These are phyloP conservation scores for Arremon aurantiirostris DNA, from an alignment of 2,797 vertebrate species.

Conservation along the genomic window DNA sequence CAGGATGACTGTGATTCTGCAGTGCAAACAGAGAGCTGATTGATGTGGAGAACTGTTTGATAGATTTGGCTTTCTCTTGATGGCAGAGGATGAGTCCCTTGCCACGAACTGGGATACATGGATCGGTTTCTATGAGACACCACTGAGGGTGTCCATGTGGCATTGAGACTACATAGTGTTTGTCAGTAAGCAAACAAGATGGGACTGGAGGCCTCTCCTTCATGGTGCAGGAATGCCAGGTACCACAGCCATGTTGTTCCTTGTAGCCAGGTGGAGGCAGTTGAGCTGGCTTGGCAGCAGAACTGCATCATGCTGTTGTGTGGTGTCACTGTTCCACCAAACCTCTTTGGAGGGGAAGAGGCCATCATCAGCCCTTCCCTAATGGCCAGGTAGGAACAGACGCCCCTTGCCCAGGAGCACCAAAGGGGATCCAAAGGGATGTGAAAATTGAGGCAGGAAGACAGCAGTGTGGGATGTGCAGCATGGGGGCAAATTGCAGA, in stretches of 20 bases:
- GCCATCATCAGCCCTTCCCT: background rate
- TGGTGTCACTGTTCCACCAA: background rate
- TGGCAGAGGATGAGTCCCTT: background rate
- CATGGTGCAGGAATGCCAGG: background rate
- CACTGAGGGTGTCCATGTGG: rapidly evolving
- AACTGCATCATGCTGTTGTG: background rate
- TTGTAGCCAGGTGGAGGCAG: background rate
- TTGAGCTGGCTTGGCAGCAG: background rate
- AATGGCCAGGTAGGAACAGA: background rate
- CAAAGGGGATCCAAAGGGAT: background rate
- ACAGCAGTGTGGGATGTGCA: rapidly evolving
- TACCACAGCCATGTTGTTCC: background rate
- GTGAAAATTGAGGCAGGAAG: background rate
- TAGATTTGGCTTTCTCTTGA: background rate
- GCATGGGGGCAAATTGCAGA: rapidly evolving
- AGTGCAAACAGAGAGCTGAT: background rate
- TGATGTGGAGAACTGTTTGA: background rate
- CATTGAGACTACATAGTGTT: background rate
- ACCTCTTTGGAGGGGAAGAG: background rate
- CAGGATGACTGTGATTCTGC: background rate
- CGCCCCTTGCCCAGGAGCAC: background rate
- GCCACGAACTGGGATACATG: background rate
- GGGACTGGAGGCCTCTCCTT: background rate
- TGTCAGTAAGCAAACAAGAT: background rate
- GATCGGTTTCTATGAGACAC: background rate